Evolutionary conservation across 2,113 vertebrate genomes (phyloP).

Genomic region (Sinocyclocheilus grahami): DNA sequence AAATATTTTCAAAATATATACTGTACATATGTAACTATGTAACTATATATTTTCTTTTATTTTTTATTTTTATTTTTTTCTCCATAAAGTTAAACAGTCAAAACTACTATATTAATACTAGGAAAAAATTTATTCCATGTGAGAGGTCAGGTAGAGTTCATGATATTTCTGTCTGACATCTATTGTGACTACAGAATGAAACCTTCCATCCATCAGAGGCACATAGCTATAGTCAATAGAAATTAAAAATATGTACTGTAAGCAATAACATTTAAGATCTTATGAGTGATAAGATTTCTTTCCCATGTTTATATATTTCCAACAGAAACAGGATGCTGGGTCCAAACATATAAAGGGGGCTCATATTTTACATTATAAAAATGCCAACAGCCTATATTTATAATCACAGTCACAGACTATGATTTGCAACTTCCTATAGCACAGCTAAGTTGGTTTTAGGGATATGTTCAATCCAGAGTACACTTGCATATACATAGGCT

Average conservation of each 20-base stretch:
- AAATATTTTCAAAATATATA: too few species aligned
- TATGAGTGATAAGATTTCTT: background rate
- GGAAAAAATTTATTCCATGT: background rate
- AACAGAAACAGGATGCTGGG: background rate
- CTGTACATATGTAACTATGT: too few species aligned
- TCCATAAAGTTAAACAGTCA: too few species aligned
- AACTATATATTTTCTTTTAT: too few species aligned
- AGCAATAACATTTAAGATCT: background rate
- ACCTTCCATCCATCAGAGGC: background rate
- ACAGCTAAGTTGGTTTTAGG: background rate
- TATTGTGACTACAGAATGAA: background rate
- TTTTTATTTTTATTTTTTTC: too few species aligned
- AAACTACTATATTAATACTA: too few species aligned
- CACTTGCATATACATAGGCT: too few species aligned
- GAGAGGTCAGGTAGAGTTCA: background rate
- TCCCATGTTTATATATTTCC: background rate
- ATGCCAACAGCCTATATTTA: background rate
- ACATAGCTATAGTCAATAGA: background rate
- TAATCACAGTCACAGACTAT: background rate
- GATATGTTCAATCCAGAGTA: background rate
- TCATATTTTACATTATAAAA: background rate
- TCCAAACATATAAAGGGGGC: background rate
- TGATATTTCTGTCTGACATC: background rate
- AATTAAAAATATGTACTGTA: background rate
- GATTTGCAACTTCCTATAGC: background rate